phyloP scores from a whole-genome alignment of 1,140 invertebrate species.

The Psilanteris sp. region DNA sequence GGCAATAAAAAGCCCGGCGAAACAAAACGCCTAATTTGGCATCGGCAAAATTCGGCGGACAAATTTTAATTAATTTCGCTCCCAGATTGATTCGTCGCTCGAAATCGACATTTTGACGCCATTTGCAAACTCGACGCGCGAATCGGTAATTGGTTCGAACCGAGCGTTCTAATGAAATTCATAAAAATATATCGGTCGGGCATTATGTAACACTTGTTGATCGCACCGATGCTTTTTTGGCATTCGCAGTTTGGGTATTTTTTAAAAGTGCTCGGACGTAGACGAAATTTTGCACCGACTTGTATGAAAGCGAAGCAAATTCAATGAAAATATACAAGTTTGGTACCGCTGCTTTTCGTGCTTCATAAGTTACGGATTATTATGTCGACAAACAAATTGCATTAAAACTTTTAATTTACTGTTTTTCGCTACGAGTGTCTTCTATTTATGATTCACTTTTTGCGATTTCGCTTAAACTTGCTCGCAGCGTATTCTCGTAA shows the following conservation, averaged over 20 bases:
- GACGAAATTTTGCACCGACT: slow-evolving; percentile 8
- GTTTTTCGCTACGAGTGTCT: too few relatives aligned
- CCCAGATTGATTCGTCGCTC: not conserved
- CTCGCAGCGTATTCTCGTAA: too few relatives aligned
- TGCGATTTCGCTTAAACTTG: too few relatives aligned
- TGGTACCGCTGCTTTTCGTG: not conserved
- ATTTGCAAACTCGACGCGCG: not conserved
- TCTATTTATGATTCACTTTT: too few relatives aligned
- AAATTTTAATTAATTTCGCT: slow-evolving; percentile 26
- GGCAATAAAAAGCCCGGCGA: slow-evolving; percentile 24
- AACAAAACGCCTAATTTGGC: slow-evolving; percentile 43
- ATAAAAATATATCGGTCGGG: slow-evolving; percentile 30
- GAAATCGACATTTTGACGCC: slow-evolving; percentile 9
- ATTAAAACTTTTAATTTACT: too few relatives aligned
- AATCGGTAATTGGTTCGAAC: too few relatives aligned
- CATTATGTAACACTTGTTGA: slow-evolving; percentile 55
- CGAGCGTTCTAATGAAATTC: slow-evolving; percentile 18
- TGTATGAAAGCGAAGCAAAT: slow-evolving; percentile 20
- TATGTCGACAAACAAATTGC: too few relatives aligned
- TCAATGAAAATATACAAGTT: slow-evolving; percentile 7
- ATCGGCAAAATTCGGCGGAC: slow-evolving; percentile 24
- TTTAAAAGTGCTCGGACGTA: slow-evolving; percentile 10
- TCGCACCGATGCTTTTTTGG: slow-evolving; percentile 30
- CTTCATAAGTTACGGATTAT: not conserved
- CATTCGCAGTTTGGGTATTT: slow-evolving; percentile 13